Base-by-base conservation (phyloP, 2,797 vertebrate species). In the Siniperca scherzeri region DNA sequence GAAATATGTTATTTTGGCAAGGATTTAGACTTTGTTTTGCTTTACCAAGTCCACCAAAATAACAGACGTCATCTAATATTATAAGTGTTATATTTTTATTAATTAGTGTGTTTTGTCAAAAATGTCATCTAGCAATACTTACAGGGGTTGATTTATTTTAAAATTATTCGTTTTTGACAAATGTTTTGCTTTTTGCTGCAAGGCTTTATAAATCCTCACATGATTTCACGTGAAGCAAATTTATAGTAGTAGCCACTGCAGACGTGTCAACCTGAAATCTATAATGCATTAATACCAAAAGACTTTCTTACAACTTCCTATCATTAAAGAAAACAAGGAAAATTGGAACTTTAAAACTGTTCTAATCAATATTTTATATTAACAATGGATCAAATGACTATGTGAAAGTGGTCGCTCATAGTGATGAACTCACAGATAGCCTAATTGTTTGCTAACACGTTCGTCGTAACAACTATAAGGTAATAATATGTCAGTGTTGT, bases 1-100 rank as follows among this genome's bases (percentile, higher is more conserved):
- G 19, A 70, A 74, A 83, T 55, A 66, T 61, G 21, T 74, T n/a
- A 48, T 67, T 81, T 78, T 86, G 60, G 67, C 72, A 57, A 12
- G 25, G 22, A 65, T 73, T 81, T 53, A 11, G 21, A 64, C 10
- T 81, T 82, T 67, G 33, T 62, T 80, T 79, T 70, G 5, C 57
- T 67, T 76, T 7, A 53, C 22, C 9, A 33, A 42, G 19, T 64
- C 25, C 59, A 72, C 50, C 14, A 33, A 73, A 79, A 81, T 27
- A 50, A 70, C 78, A 77, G n/a, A 71, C 11, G 10, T 40, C 22
- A 27, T 48, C n/a, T 10, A 19, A 36, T 17, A 21, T 12, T 59
- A 36, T 2, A 48, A 10, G 27, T 55, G 19, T 40, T 16, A 1
- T 33, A 8, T 40, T 36, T 64, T 64, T 36, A n/a, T 57, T 44